Conservation (phyloP, 2,113 vertebrate species). For the Dipodomys ordii region DNA sequence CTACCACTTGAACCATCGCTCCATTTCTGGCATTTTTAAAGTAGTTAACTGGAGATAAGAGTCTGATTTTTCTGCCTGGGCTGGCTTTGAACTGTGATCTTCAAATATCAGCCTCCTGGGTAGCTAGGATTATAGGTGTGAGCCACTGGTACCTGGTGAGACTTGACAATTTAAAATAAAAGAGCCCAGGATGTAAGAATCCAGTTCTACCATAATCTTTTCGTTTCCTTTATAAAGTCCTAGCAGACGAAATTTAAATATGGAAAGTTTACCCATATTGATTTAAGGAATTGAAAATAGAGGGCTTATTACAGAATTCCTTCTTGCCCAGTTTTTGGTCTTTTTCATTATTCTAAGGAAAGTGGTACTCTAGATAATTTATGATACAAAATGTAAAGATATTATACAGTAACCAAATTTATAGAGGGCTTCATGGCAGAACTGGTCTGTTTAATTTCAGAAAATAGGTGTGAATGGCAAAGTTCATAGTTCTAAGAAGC, state of each 20-base stretch:
- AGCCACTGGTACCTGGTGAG: no score
- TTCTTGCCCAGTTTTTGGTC: background rate
- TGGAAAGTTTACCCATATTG: constrained; percentile 2
- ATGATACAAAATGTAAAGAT: constrained; percentile 63
- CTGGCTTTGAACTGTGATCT: no score
- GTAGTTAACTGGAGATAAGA: no score
- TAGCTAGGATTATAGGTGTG: no score
- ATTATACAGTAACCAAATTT: constrained; percentile 66
- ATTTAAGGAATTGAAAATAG: constrained; percentile 61
- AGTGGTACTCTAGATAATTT: constrained; percentile 69
- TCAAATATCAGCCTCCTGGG: no score
- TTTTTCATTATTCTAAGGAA: constrained; percentile 59
- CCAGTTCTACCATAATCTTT: constrained; percentile 25
- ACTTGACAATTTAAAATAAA: constrained; percentile 39
- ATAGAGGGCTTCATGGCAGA: constrained; percentile 67
- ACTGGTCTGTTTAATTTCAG: constrained; percentile 77
- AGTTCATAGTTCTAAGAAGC: constrained; percentile 69
- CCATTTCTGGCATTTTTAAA: no score
- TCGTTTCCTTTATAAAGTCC: constrained; percentile 38
- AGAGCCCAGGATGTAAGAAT: background rate
- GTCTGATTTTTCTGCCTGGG: no score
- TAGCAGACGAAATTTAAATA: constrained; percentile 40
- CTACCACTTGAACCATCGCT: no score
- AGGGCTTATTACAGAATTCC: constrained; percentile 25
- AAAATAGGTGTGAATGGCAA: constrained; percentile 79